Evolutionary conservation across 2,797 vertebrate genomes (phyloP).

Genomic region (Acipenser oxyrinchus): DNA sequence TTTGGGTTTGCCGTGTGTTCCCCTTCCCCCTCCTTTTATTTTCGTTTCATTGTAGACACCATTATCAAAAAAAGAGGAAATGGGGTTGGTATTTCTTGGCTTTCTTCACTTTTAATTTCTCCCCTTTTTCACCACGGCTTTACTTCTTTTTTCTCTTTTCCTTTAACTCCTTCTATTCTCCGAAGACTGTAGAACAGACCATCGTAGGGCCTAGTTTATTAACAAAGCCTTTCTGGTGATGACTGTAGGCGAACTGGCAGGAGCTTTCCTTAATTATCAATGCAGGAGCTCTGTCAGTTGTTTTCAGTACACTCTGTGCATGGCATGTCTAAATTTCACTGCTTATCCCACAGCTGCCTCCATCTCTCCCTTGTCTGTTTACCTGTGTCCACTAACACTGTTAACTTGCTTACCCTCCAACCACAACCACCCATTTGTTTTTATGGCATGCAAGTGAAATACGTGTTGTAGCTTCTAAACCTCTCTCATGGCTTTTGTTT

Average conservation of each 20-base stretch:
- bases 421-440: constrained; percentile 17
- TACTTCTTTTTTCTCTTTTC: constrained; percentile 17
- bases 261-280: constrained; percentile 40
- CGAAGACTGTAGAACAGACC: constrained; percentile 17
- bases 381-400: constrained; percentile 51
- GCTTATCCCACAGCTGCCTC: constrained; percentile 31
- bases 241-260: constrained; percentile 44
- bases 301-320: constrained; percentile 64
- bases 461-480: constrained; percentile 26
- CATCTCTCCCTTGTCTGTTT: constrained; percentile 29
- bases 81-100: constrained; percentile 37
- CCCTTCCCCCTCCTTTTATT: constrained; percentile 42
- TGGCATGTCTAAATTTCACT: constrained; percentile 61
- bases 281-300: constrained; percentile 54
- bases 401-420: constrained; percentile 24
- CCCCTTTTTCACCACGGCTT: constrained; percentile 16
- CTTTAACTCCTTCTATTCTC: constrained; percentile 29
- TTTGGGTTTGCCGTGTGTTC: constrained; percentile 75
- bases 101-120: constrained; percentile 14
- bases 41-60: constrained; percentile 42
- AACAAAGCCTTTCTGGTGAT: constrained; percentile 32
- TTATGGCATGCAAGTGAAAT: constrained; percentile 41
- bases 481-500: constrained; percentile 22
- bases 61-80: constrained; percentile 39
- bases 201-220: constrained; percentile 23